Percentiles rank a stretch among this genome's conserved stretches.
phyloP scores from a whole-genome alignment of 2,113 vertebrate genomes.

The chimpanzee (Pan troglodytes) region NHGRI_mPanTro3-v2.1_pri NC_072421.2:8894501-8895000 shows the following conservation, averaged over 20 bases:
- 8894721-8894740: not conserved
- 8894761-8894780: not conserved
- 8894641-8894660: not conserved
- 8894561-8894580: not conserved
- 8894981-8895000: not conserved
- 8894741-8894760: too few species aligned
- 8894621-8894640: not conserved
- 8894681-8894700: too few species aligned
- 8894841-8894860: not conserved
- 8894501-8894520: too few species aligned
- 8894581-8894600: too few species aligned
- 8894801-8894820: not conserved
- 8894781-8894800: not conserved
- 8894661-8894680: too few species aligned
- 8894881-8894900: not conserved
- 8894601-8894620: not conserved
- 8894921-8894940: not conserved
- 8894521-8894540: too few species aligned
- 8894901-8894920: not conserved
- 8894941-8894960: not conserved
- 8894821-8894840: not conserved
- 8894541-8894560: too few species aligned
- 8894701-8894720: not conserved
- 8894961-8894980: not conserved
- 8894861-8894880: not conserved